Evolutionary conservation across 2,797 vertebrate species (phyloP), one percentile per base, ranked within the genome.

Genomic region (Sandelia bainsii): DNA sequence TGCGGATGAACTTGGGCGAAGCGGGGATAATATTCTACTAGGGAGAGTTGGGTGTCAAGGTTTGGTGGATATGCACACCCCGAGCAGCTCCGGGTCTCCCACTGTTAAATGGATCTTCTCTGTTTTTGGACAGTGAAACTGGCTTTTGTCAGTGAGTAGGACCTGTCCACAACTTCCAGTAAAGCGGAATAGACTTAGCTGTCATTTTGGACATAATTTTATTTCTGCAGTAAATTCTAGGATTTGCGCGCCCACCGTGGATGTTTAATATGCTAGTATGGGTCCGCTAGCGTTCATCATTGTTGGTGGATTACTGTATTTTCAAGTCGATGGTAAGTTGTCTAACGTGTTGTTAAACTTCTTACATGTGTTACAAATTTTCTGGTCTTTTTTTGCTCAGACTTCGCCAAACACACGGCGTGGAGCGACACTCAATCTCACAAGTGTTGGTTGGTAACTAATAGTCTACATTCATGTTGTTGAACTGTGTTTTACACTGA

Each of bases 251-350:
- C 80, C 76, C 72, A 81, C 84, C 72, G 91, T 95, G 96, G 95
- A 97, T 95, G 93, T 94, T 95, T 96, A 97, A 94, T 97, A 96
- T 98, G 96, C 94, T 88, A 98, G 95, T 90, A 99, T 99, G 98
- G 95, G 94, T 96, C 96, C 96, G 82, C 94, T 98, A 95, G 96
- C 92, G 91, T 93, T 96, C 88, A 91, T 98, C 91, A 94, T 98
- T 90, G 91, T 98, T 86, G 95, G 93, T 93, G 98, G 98, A 97
- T 96, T 98, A 95, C 93, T 97, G 72, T 94, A 92, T 91, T 94
- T 95, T 77, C 96, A 93, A 94, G 95, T 95, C 89, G 92, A 94
- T 90, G 98, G 98, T 99, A 94, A 98, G 97, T 97, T 93, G 6
- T 0, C 17, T 12, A 11, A 25, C 22, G 1, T 42, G 13, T 52